A percentile compares a stretch with the other conserved stretches of the same genome.
These are phyloP conservation scores for Panopea generosa DNA, from an alignment of 2,888 invertebrate species.

Conservation along the genomic window DNA sequence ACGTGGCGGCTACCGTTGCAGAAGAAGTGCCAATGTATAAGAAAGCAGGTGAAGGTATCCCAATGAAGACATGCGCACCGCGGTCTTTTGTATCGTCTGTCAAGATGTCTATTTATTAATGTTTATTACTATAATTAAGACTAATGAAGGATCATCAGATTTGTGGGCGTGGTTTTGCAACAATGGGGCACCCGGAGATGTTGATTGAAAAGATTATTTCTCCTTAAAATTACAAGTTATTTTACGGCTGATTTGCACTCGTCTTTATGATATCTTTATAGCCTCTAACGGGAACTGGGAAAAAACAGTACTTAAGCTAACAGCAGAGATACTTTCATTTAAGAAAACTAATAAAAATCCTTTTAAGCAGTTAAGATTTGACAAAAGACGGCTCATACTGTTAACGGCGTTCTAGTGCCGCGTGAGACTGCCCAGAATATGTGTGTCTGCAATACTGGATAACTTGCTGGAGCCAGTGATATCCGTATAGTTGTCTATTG, in stretches of 20 bases:
- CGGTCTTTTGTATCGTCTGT: constrained; percentile 48
- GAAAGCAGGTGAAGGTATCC: constrained; percentile 64
- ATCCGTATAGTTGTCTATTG: constrained; percentile 33
- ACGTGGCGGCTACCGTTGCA: constrained; percentile 39
- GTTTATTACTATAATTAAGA: constrained; percentile 62
- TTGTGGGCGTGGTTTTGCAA: constrained; percentile 48
- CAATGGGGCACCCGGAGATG: constrained; percentile 59
- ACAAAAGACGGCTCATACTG: constrained; percentile 34
- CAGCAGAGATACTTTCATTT: constrained; percentile 29
- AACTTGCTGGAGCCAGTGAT: no score
- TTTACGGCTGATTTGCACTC: constrained; percentile 44
- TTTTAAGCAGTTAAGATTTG: constrained; percentile 39
- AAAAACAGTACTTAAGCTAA: constrained; percentile 16
- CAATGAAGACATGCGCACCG: constrained; percentile 61
- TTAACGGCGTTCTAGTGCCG: no score
- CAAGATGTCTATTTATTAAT: constrained; percentile 56
- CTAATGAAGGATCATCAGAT: constrained; percentile 62
- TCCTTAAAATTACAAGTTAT: constrained; percentile 56
- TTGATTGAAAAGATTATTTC: constrained; percentile 63
- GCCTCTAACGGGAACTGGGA: no score
- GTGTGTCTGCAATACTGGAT: no score
- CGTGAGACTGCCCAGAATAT: no score
- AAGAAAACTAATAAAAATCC: constrained; percentile 42
- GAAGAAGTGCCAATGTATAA: constrained; percentile 43
- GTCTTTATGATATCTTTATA: background rate